phyloP scores from a whole-genome alignment of 2,888 invertebrate genomes.

The Ophion ventricosus region DNA sequence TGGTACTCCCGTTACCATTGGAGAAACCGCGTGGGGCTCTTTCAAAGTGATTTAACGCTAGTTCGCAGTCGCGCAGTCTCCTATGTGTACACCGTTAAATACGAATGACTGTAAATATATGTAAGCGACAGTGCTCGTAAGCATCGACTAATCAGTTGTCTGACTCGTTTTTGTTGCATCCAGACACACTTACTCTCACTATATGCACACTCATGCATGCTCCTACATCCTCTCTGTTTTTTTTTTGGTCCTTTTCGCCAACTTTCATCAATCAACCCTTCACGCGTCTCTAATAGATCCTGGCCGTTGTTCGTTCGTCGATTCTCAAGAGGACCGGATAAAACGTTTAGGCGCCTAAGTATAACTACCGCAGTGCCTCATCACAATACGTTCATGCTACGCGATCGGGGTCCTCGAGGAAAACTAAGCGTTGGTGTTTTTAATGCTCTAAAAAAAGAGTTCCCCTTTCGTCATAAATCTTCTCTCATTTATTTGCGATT shows the following conservation, averaged over 20 bases:
- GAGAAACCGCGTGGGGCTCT: constrained; percentile 63
- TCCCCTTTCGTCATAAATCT: no score
- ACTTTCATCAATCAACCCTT: constrained; percentile 48
- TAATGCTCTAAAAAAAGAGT: no score
- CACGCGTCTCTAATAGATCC: constrained; percentile 5
- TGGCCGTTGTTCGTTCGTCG: constrained; percentile 29
- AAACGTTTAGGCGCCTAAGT: constrained; percentile 32
- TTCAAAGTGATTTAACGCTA: constrained; percentile 68
- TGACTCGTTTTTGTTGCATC: constrained; percentile 48
- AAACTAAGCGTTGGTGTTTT: no score
- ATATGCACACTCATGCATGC: neutral
- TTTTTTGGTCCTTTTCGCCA: constrained; percentile 35
- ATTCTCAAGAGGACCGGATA: constrained; percentile 38
- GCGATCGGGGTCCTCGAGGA: no score
- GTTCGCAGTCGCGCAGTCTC: constrained; percentile 38
- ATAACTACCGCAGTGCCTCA: neutral
- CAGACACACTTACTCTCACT: constrained; percentile 45
- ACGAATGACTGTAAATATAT: constrained; percentile 26
- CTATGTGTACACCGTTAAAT: constrained; percentile 35
- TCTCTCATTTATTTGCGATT: no score
- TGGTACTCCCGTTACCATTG: constrained; percentile 43
- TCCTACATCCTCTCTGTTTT: constrained; percentile 24
- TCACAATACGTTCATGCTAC: constrained; percentile 19
- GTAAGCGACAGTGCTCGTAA: constrained; percentile 47
- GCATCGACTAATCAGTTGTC: constrained; percentile 70